Conservation (phyloP, 2,888 invertebrate species). For the Tipula vernalis region DNA sequence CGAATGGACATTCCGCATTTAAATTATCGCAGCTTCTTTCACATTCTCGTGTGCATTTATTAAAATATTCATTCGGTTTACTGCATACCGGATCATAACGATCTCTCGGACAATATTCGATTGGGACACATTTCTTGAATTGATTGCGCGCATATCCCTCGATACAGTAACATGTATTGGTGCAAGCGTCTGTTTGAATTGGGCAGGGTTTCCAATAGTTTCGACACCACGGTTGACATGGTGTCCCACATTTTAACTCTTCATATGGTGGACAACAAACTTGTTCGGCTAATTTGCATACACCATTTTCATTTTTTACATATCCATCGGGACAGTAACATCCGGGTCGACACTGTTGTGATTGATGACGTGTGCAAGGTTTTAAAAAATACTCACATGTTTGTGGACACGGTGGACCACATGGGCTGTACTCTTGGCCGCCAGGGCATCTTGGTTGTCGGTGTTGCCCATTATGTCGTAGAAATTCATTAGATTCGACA, state of each 20-base stretch:
- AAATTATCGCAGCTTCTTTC: background rate
- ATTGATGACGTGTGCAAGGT: background rate
- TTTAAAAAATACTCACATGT: background rate
- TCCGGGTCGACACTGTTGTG: background rate
- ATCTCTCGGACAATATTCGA: background rate
- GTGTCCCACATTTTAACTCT: background rate
- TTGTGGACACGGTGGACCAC: background rate
- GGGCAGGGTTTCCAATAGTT: background rate
- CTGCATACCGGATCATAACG: background rate
- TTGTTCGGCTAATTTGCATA: background rate
- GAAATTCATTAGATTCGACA: background rate
- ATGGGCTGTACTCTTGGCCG: background rate
- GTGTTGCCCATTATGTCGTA: background rate
- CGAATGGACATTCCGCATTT: background rate
- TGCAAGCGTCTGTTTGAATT: background rate
- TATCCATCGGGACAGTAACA: background rate
- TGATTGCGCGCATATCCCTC: background rate
- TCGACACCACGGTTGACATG: background rate
- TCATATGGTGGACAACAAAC: background rate
- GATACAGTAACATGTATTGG: background rate
- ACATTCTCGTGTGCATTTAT: background rate
- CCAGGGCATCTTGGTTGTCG: background rate
- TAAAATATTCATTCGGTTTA: background rate
- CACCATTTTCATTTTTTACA: background rate
- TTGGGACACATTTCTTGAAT: background rate